Evolutionary conservation across 2,113 vertebrate species (phyloP), one percentile per base, ranked within the genome.

Genomic region (Osmerus mordax): DNA sequence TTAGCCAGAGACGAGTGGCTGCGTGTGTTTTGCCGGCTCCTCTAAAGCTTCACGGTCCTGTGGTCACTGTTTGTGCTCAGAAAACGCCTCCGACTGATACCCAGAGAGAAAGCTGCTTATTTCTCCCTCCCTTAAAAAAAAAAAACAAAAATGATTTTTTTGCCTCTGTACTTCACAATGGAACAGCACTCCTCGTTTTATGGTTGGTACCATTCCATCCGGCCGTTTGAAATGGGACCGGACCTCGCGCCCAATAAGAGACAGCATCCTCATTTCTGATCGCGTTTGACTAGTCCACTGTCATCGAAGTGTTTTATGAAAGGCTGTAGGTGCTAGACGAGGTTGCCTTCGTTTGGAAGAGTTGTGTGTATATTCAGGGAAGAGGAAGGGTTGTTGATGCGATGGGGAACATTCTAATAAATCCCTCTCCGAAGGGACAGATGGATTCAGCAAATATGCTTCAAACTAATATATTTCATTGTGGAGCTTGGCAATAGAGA

Each of bases 1-100:
- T 92, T 89, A 91, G 90, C 76, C 86, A 71, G 83, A 89, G 88
- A 90, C 85, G 81, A 89, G 88, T 83, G 59, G 77, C 86, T 80
- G 86, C 81, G 71, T 84, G 84, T 87, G 87, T 88, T 91, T 87
- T 85, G 79, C 88, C 87, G 79, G 83, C 84, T 88, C 86, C 73
- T 85, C 88, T 91, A 87, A 91, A 90, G 89, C 91, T 91, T 93
- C 92, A 92, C 91, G 91, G 79, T 89, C 89, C 89, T 79, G 83
- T 92, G 90, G 78, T 88, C 89, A 87, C 91, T 86, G 90, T 89
- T 81, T 92, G 89, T 92, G 88, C 81, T 81, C 28, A 18, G 69
- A 92, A 85, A 90, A 90, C 86, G 88, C 89, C 89, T 90, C 88
- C 87, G 29, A 87, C 82, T 83, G 81, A 78, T 82, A 83, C 80